Base-by-base conservation (phyloP, 2,888 invertebrate species). In the Rhamnusium bicolor region DNA sequence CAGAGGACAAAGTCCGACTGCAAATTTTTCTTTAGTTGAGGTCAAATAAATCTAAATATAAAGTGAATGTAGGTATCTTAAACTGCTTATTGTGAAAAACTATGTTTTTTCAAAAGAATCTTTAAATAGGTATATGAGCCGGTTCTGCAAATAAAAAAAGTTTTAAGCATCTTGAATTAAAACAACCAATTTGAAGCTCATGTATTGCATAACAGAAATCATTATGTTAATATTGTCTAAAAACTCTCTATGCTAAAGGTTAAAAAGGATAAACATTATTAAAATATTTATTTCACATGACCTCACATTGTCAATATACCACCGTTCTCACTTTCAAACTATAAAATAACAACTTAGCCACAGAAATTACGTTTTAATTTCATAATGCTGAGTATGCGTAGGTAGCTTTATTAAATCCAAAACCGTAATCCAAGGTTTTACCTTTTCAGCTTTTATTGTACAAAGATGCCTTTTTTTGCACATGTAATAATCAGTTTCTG, bases 231-330 rank as follows among this genome's bases (percentile, higher is more conserved):
- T 54, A 54, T 24, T 14, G 24, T 24, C 10, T 54, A 54, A 54
- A 21, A 24, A 5, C 54, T 54, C 10, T 54, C 24, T 54, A 27
- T n/a, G 51, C 27, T 18, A 54, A 46, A 62, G 61, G 61, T 46
- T 40, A 62, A 62, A 62, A 60, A 62, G 21, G n/a, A 46, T 46
- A 40, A 54, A 54, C 27, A 19, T 12, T 19, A 54, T 62, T 21
- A 62, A 47, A 62, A 62, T 46, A n/a, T 40, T 19, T 61, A 46
- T 21, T 62, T 62, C 61, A 47, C 61, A 62, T 62, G 61, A 62
- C 61, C 61, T 62, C 61, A 46, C 24, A 62, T 62, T 21, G 46
- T n/a, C 61, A 40, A 47, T 62, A 62, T 46, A 24, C 54, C 61
- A 47, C 61, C 46, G 46, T 62, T 47, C 61, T 62, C 61, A n/a